Conservation (phyloP, 2,888 invertebrate genomes). For the Vanessa cardui region DNA sequence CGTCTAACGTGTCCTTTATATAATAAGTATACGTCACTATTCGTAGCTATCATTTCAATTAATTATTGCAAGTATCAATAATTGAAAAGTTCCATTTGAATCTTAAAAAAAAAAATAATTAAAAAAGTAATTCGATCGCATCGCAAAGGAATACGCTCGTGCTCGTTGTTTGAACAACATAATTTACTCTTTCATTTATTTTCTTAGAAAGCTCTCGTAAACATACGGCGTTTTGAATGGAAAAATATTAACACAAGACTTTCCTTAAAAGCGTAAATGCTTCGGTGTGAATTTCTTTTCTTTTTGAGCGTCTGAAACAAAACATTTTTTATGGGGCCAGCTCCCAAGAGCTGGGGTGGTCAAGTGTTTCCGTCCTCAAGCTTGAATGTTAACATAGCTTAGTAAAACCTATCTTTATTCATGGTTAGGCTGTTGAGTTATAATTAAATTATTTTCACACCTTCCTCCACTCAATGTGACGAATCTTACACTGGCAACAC, state of each 20-base stretch:
- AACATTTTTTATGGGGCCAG: constrained; percentile 36
- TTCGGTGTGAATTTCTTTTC: constrained; percentile 37
- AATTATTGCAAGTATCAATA: too few relatives aligned
- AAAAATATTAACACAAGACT: constrained; percentile 26
- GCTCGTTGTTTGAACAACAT: constrained; percentile 4
- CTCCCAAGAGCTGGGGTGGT: constrained; percentile 35
- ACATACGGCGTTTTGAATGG: constrained; percentile 17
- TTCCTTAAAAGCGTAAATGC: constrained; percentile 29
- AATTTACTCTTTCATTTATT: constrained; percentile 17
- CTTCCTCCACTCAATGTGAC: constrained; percentile 28
- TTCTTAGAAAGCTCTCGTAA: constrained; percentile 21
- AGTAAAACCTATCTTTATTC: constrained; percentile 41
- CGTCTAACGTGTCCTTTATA: too few relatives aligned
- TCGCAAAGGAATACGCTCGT: not conserved
- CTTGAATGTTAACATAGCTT: constrained; percentile 41
- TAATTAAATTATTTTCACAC: constrained; percentile 42
- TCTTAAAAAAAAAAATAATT: too few relatives aligned
- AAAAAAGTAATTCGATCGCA: too few relatives aligned
- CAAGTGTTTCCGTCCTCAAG: constrained; percentile 38
- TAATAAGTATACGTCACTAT: too few relatives aligned
- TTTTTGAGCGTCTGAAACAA: constrained; percentile 37
- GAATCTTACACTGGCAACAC: not conserved
- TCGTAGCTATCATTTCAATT: too few relatives aligned
- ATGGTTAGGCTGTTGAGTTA: constrained; percentile 36
- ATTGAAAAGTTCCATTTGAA: too few relatives aligned